A percentile compares a stretch with the other conserved stretches of the same genome.
These are phyloP conservation scores for Mormyrops boulengeri DNA, from an alignment of 2,797 vertebrate genomes.

Conservation along the genomic window DNA sequence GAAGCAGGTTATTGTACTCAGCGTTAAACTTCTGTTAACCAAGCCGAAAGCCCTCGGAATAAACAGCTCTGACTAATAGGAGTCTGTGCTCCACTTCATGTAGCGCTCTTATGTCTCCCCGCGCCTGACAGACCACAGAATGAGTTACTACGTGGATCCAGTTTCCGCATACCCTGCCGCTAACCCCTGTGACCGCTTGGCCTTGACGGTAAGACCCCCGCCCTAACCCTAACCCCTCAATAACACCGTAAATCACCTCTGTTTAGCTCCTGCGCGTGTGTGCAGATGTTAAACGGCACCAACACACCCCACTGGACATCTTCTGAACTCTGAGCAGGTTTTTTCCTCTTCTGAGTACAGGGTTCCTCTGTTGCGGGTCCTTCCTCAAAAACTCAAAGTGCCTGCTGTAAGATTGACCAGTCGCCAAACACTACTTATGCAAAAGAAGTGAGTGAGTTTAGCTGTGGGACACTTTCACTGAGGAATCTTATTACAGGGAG, in stretches of 20 bases:
- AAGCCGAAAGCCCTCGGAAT: constrained; percentile 33
- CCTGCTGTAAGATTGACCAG: background rate
- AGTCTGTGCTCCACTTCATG: constrained; percentile 24
- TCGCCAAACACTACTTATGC: background rate
- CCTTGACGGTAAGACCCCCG: constrained; percentile 70
- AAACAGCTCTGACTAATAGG: constrained; percentile 61
- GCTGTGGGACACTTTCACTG: background rate
- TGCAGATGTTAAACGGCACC: constrained; percentile 15
- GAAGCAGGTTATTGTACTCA: constrained; percentile 18
- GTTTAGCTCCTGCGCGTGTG: constrained; percentile 46
- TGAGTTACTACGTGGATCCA: constrained; percentile 90
- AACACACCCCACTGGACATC: constrained; percentile 37
- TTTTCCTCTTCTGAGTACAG: constrained; percentile 10
- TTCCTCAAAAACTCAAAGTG: background rate
- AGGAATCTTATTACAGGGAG: background rate
- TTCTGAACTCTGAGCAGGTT: constrained; percentile 34
- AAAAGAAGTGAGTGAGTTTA: background rate
- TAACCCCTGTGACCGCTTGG: constrained; percentile 67
- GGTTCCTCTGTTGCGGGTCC: background rate
- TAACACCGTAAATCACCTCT: constrained; percentile 57
- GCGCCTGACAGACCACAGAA: constrained; percentile 54
- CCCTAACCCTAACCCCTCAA: background rate
- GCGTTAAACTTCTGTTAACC: constrained; percentile 10
- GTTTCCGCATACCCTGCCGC: constrained; percentile 62
- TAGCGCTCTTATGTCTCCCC: constrained; percentile 17